Evolutionary conservation across 2,888 invertebrate species (phyloP), one percentile per base, ranked within the genome.

Genomic region (Ommatoiulus sabulosus): DNA sequence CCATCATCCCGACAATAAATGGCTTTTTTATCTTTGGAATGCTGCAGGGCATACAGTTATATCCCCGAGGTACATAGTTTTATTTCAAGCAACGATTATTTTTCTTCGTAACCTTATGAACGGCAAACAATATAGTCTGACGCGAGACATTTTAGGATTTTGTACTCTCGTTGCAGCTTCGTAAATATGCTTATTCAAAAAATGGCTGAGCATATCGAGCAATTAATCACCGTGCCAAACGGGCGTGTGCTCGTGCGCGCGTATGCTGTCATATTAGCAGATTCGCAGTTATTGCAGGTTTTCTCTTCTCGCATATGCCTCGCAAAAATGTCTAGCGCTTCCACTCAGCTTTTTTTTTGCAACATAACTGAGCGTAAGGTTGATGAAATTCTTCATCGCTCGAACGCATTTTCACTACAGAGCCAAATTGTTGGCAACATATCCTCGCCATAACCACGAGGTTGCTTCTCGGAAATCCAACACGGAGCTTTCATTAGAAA

Each of bases 341-440:
- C 17, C 57, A n/a, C 20, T 48, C 8, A 48, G 48, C 57, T 63
- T 63, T 63, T 63, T 63, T 63, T 63, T 63, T 63, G 63, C 6
- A n/a, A 63, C 63, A 17, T 63, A 20, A 63, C 63, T 63, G 63
- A 63, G 63, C n/a, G n/a, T 63, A 15, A 63, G 17, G 63, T n/a
- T 63, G 63, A 63, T 63, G 63, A 63, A 15, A 63, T 63, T 63
- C 17, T 63, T 63, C 63, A n/a, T n/a, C 63, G 63, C 63, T 20
- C 63, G n/a, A 63, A 63, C n/a, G 63, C 17, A 52, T 52, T 52
- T 52, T 12, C 52, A 52, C 52, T 52, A 63, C 63, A 17, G 63
- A 63, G n/a, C 63, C 63, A 63, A 63, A 63, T 63, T 63, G 63
- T n/a, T 63, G 63, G 63, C n/a, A 63, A 63, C 63, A 17, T 63